Evolutionary conservation across 1,140 invertebrate genomes (phyloP).

Genomic region (Drosophila ficusphila): DNA sequence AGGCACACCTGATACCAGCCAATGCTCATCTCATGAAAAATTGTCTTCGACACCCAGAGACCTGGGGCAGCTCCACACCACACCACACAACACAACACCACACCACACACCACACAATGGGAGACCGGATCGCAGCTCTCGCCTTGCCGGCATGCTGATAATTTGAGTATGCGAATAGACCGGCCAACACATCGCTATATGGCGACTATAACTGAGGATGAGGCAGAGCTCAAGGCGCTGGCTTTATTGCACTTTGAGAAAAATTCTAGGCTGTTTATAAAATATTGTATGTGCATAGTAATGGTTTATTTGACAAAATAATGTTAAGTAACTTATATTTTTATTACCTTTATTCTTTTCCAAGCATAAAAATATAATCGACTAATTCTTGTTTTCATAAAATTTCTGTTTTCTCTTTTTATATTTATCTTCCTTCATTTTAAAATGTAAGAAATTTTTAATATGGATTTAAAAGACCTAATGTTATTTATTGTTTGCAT

Average conservation of each 20-base stretch:
- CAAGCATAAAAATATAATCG: too few relatives aligned
- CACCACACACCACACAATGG: constrained; percentile 46
- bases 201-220: constrained; percentile 27
- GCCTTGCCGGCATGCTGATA: constrained; percentile 64
- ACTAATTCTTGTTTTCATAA: too few relatives aligned
- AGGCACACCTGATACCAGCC: constrained; percentile 65
- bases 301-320: too few relatives aligned
- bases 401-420: too few relatives aligned
- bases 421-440: too few relatives aligned
- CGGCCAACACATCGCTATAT: constrained; percentile 36
- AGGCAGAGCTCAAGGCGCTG: constrained; percentile 23
- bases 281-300: too few relatives aligned
- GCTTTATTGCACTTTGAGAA: constrained; percentile 15
- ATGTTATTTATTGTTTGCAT: too few relatives aligned
- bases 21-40: constrained; percentile 74
- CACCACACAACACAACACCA: constrained; percentile 55
- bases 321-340: too few relatives aligned
- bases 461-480: too few relatives aligned
- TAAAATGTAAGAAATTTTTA: too few relatives aligned
- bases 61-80: constrained; percentile 36
- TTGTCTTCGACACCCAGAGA: constrained; percentile 77
- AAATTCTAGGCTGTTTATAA: background rate
- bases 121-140: constrained; percentile 36
- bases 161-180: constrained; percentile 81
- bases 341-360: too few relatives aligned